Conservation (phyloP, 2,797 vertebrate species). For the Pipistrellus pipistrellus region DNA sequence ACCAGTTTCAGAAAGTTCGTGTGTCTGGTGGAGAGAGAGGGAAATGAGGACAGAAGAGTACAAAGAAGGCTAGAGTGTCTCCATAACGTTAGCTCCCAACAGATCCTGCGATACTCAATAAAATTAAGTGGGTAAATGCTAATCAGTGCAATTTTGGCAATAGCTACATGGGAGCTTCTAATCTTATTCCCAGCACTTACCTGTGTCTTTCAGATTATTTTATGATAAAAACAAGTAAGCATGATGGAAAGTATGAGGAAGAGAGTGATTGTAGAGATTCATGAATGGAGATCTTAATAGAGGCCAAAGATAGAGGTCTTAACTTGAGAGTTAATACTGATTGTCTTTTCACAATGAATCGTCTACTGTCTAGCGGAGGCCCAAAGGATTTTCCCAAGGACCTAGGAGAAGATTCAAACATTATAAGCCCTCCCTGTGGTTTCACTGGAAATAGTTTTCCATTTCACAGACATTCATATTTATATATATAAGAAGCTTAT, state of each 20-base stretch:
- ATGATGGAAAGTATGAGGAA: not conserved
- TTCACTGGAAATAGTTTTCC: not conserved
- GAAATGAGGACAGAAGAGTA: not conserved
- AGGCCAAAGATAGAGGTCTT: not conserved
- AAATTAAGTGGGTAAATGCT: not conserved
- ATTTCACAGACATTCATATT: not conserved
- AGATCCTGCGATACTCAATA: not conserved
- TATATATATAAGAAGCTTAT: not conserved
- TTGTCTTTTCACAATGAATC: not conserved
- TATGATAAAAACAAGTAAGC: not conserved
- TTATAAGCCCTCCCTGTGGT: not conserved
- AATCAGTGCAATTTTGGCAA: not conserved
- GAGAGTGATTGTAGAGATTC: not conserved
- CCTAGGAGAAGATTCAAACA: not conserved
- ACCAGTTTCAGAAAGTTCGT: not conserved
- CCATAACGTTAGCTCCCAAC: not conserved
- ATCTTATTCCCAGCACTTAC: not conserved
- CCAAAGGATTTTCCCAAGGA: not conserved
- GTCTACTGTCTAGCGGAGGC: not conserved
- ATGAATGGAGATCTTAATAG: not conserved
- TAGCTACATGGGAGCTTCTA: not conserved
- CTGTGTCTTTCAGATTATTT: not conserved
- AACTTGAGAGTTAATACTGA: not conserved
- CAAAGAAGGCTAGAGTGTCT: not conserved
- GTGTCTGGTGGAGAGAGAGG: not conserved